Conservation (phyloP, 2,888 invertebrate genomes). For the Heteromyza rotundicornis region DNA sequence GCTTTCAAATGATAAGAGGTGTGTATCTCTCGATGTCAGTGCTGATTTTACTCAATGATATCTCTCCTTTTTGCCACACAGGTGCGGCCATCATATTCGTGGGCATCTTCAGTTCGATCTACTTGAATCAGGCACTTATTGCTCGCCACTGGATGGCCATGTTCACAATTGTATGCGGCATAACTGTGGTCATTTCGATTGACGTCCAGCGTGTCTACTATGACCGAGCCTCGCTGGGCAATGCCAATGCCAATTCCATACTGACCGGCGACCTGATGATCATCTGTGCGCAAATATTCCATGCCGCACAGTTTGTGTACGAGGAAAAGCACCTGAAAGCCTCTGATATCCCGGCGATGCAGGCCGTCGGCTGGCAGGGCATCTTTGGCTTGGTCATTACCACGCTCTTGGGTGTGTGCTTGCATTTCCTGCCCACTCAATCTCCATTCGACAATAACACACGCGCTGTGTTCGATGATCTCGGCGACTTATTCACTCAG, state of each 20-base stretch:
- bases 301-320: constrained; percentile 90
- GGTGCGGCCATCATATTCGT: constrained; percentile 89
- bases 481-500: constrained; percentile 83
- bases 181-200: constrained; percentile 75
- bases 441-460: constrained; percentile 80
- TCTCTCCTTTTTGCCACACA: constrained; percentile 51
- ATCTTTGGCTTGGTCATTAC: constrained; percentile 74
- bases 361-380: constrained; percentile 95
- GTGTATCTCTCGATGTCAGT: too few species aligned
- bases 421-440: constrained; percentile 81
- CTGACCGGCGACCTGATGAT: constrained; percentile 83
- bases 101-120: constrained; percentile 83
- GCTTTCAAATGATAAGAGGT: constrained; percentile 96
- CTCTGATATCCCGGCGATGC: constrained; percentile 85
- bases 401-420: constrained; percentile 71
- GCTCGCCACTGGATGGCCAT: constrained; percentile 80
- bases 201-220: constrained; percentile 65
- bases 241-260: constrained; percentile 68
- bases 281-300: constrained; percentile 79
- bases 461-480: constrained; percentile 80
- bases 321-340: constrained; percentile 90
- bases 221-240: constrained; percentile 40
- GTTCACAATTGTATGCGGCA: constrained; percentile 72
- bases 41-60: too few species aligned
- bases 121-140: constrained; percentile 72